phyloP scores from a whole-genome alignment of 2,797 vertebrate species.

The Kryptolebias ocellatus region DNA sequence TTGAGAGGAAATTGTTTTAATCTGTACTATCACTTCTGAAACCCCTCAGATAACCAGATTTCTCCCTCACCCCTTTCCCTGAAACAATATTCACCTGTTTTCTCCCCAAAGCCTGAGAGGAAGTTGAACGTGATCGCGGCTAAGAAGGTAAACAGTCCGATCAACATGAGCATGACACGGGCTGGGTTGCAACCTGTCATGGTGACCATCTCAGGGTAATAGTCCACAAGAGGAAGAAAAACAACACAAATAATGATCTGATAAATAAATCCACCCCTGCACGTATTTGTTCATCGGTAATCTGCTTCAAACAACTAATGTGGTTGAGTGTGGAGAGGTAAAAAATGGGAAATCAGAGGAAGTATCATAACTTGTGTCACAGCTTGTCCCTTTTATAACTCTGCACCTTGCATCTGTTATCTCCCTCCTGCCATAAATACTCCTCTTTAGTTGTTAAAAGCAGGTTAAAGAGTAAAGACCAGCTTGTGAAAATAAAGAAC shows the following conservation, averaged over 20 bases:
- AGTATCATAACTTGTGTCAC: conserved; percentile 3
- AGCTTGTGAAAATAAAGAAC: conserved; percentile 3
- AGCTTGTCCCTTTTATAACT: conserved; percentile 52
- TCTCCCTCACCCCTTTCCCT: background rate
- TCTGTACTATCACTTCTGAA: background rate
- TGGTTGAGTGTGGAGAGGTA: background rate
- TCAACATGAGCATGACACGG: conserved; percentile 61
- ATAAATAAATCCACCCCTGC: too few species aligned
- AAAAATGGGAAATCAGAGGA: background rate
- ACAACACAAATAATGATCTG: background rate
- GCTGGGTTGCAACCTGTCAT: conserved; percentile 45
- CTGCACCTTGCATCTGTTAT: conserved; percentile 45
- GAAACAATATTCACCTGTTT: conserved; percentile 57
- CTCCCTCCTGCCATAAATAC: conserved; percentile 53
- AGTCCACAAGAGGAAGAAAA: conserved; percentile 17
- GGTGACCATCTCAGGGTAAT: conserved; percentile 33
- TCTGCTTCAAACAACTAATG: background rate
- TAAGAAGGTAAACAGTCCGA: conserved; percentile 53
- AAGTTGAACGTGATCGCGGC: conserved; percentile 54
- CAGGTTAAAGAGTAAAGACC: conserved; percentile 41
- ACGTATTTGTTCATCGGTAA: background rate
- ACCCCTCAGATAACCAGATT: background rate
- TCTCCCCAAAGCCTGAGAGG: conserved; percentile 54
- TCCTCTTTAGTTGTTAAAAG: conserved; percentile 25
- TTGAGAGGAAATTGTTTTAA: background rate